Evolutionary conservation across 2,113 vertebrate species (phyloP), one percentile per base, ranked within the genome.

Genomic region (Camelus bactrianus): DNA sequence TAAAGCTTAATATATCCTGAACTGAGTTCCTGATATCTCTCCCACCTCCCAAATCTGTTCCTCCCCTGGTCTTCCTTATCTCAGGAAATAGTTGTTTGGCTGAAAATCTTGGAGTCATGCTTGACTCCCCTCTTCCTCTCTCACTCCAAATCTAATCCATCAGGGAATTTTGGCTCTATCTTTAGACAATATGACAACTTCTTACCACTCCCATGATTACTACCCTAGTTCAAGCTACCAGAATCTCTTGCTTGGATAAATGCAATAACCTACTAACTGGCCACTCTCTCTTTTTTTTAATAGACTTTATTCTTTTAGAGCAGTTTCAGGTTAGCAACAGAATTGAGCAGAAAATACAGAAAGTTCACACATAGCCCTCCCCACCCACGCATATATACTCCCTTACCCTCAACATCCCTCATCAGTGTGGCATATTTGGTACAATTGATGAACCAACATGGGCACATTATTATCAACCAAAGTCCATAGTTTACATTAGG

Each of bases 131-230:
- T 91, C 69, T 92, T 94, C 65, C 28, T 89, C 54, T 96, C 30
- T 89, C 38, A 89, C 11, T 76, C 64, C 26, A 70, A 48, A 90
- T 86, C 19, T 48, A 91, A 88, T 95, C n/a, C 64, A 85, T 85
- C 79, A 93, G 75, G 62, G 13, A 97, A 60, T 94, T 95, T 96
- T 67, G 48, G 12, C 28, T 65, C 85, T 94, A 95, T 86, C 67
- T 95, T 95, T 96, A 82, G 94, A 72, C 28, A 89, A 65, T 94
- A 42, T 95, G 19, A 65, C 24, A n/a, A 87, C 38, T 92, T 95
- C 79, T 93, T 28, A 64, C 24, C 20, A 92, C 38, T 73, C 79
- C 58, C 32, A 81, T 52, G 81, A 20, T 90, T 94, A 46, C 64
- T 77, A 38, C 38, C 87, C 56, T 75, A 35, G 48, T 38, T n/a